These are phyloP conservation scores for Phalacrocorax pelagicus DNA, from an alignment of 2,113 vertebrate genomes.

Conservation along the genomic window DNA sequence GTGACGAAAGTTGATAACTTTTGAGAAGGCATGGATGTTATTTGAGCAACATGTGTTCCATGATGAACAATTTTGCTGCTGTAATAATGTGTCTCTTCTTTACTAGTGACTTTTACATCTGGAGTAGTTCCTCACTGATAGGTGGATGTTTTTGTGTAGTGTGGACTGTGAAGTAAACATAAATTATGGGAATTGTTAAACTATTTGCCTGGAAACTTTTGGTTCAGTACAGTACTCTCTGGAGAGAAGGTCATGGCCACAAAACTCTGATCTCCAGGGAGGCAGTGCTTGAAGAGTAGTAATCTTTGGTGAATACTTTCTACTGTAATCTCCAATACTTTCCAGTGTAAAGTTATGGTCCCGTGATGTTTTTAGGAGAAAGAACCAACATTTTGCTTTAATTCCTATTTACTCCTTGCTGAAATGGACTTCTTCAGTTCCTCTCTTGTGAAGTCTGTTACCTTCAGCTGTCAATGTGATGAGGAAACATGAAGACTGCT, in stretches of 20 bases:
- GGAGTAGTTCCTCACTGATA: not conserved
- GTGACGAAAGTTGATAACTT: not conserved
- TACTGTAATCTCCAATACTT: not conserved
- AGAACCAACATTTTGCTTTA: not conserved
- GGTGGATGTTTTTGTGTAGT: not conserved
- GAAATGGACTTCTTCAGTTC: not conserved
- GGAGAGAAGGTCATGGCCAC: not conserved
- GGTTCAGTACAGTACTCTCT: not conserved
- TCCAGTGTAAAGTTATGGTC: not conserved
- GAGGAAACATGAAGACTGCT: not conserved
- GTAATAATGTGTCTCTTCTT: not conserved
- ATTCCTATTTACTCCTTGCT: not conserved
- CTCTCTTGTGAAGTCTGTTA: not conserved
- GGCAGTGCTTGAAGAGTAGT: not conserved
- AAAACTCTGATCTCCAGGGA: not conserved
- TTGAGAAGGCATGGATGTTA: not conserved
- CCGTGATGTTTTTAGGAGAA: not conserved
- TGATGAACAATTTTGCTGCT: conserved; percentile 6
- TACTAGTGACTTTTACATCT: not conserved
- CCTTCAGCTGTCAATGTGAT: not conserved
- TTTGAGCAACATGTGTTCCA: not conserved
- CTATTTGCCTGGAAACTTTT: not conserved
- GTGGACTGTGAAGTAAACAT: not conserved
- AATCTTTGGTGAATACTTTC: not conserved
- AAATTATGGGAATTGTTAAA: not conserved